A percentile compares a stretch with the other conserved stretches of the same genome.
phyloP scores from a whole-genome alignment of 2,113 vertebrate genomes.

The Alethe diademata region DNA sequence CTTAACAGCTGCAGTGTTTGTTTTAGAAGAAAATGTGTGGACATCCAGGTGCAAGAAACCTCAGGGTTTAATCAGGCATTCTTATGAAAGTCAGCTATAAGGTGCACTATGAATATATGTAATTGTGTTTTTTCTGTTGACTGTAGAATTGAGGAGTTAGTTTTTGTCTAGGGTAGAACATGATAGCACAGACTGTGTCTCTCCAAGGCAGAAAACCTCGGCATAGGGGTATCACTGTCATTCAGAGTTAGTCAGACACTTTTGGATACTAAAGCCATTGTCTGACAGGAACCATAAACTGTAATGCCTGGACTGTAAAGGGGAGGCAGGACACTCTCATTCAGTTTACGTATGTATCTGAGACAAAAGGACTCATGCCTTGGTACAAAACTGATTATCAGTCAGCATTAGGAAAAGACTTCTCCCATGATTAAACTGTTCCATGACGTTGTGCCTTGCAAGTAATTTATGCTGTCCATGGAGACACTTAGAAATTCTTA shows the following conservation, averaged over 20 bases:
- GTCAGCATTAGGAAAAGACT: background rate
- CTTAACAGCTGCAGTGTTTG: background rate
- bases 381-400: background rate
- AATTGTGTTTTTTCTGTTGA: background rate
- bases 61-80: background rate
- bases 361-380: background rate
- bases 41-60: background rate
- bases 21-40: background rate
- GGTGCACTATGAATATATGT: background rate
- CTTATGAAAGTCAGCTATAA: background rate
- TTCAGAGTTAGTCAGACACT: background rate
- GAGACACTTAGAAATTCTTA: background rate
- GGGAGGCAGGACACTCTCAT: background rate
- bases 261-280: rapidly evolving
- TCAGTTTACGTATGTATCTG: background rate
- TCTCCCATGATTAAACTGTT: background rate
- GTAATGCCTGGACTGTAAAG: background rate
- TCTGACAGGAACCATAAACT: background rate
- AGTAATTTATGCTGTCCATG: background rate
- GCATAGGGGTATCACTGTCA: rapidly evolving
- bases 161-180: background rate
- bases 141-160: background rate
- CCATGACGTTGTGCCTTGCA: background rate
- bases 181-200: rapidly evolving
- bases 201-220: background rate